Conservation (phyloP, 2,888 invertebrate genomes). For the Hemithea aestivaria region DNA sequence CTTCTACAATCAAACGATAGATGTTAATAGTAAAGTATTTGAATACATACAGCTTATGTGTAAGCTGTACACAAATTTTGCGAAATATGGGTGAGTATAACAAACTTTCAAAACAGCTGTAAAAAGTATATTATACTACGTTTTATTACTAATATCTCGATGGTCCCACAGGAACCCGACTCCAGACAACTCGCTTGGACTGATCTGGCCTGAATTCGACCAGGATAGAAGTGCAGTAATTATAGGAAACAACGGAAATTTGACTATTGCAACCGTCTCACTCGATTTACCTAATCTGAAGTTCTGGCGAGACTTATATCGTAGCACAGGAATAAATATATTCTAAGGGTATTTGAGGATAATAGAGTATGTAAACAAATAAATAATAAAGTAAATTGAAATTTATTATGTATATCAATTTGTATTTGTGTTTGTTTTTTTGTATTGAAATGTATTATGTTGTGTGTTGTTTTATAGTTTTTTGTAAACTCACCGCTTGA, state of each 20-base stretch:
- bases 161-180: constrained; percentile 43
- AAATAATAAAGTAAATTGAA: too few species aligned
- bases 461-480: too few species aligned
- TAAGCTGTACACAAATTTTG: constrained; percentile 32
- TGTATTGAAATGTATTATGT: too few species aligned
- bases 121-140: background rate
- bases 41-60: constrained; percentile 15
- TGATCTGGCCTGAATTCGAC: constrained; percentile 36
- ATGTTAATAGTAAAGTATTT: constrained; percentile 5
- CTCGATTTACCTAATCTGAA: constrained; percentile 23
- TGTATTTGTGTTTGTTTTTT: too few species aligned
- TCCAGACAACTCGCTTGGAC: constrained; percentile 36
- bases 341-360: too few species aligned
- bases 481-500: too few species aligned
- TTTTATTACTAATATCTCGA: background rate
- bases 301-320: constrained; percentile 34
- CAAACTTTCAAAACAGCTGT: too few species aligned
- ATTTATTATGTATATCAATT: too few species aligned
- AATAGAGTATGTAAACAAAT: too few species aligned
- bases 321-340: background rate
- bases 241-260: constrained; percentile 32
- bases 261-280: constrained; percentile 26
- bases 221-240: constrained; percentile 24
- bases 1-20: constrained; percentile 8
- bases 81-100: constrained; percentile 35